A percentile compares a stretch with the other conserved stretches of the same genome.
These are phyloP conservation scores for Macrosteles quadrilineatus DNA, from an alignment of 1,140 invertebrate species.

Conservation along the genomic window DNA sequence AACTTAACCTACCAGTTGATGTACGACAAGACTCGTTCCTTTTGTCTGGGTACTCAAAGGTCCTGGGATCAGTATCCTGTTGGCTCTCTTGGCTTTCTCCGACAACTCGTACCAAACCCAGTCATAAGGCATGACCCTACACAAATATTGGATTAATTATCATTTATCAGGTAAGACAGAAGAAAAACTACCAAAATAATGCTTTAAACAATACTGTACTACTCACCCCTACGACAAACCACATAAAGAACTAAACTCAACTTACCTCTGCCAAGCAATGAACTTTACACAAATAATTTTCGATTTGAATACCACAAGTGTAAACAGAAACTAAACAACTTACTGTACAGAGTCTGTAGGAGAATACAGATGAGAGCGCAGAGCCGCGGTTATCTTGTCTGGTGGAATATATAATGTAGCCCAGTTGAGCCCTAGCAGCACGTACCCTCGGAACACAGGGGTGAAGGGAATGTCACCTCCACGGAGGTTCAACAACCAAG, in stretches of 20 bases:
- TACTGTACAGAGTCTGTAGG: constrained; percentile 21
- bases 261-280: too few relatives aligned
- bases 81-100: constrained; percentile 40
- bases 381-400: constrained; percentile 47
- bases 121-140: constrained; percentile 49
- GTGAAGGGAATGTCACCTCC: constrained; percentile 67
- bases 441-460: constrained; percentile 66
- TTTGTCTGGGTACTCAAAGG: constrained; percentile 50
- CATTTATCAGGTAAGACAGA: too few relatives aligned
- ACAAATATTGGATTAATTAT: too few relatives aligned
- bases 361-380: constrained; percentile 44
- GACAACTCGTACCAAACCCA: constrained; percentile 49
- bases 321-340: not conserved
- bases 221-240: too few relatives aligned
- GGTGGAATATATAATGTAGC: constrained; percentile 49
- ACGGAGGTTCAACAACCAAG: constrained; percentile 70
- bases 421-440: constrained; percentile 53
- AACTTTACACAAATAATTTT: too few relatives aligned
- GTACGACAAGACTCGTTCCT: constrained; percentile 54
- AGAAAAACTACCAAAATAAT: too few relatives aligned
- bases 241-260: too few relatives aligned
- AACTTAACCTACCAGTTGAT: constrained; percentile 45
- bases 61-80: constrained; percentile 50
- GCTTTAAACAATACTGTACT: too few relatives aligned
- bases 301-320: too few relatives aligned